Evolutionary conservation across 2,113 vertebrate genomes (phyloP).

Genomic region (Burhinus oedicnemus): DNA sequence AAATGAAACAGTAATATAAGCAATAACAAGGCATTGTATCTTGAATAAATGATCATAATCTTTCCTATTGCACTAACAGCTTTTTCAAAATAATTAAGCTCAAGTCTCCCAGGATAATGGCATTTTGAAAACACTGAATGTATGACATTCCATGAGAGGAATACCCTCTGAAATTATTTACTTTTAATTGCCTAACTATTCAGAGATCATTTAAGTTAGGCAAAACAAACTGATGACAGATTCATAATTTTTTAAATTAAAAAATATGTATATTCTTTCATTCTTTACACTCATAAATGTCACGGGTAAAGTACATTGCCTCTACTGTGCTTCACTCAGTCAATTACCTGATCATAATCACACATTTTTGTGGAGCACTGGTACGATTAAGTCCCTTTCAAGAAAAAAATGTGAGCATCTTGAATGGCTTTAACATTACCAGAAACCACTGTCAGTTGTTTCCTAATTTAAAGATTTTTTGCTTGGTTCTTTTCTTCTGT

Average conservation of each 20-base stretch:
- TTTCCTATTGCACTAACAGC: not conserved
- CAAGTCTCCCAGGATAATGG: not conserved
- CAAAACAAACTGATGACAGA: not conserved
- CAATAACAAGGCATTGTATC: not conserved
- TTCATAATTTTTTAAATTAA: not conserved
- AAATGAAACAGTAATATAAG: not conserved
- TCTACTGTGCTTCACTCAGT: not conserved
- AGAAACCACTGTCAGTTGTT: not conserved
- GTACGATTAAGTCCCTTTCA: not conserved
- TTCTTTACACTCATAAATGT: not conserved
- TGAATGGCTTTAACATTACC: not conserved
- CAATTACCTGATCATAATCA: not conserved
- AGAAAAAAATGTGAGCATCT: not conserved
- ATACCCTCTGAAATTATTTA: not conserved
- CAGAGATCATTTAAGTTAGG: not conserved
- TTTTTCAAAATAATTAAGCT: not conserved
- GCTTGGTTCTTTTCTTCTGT: slow-evolving; percentile 34
- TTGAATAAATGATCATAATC: not conserved
- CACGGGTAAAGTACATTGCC: not conserved
- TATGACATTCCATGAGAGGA: not conserved
- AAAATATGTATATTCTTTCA: not conserved
- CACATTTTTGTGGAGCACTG: not conserved
- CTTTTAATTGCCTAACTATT: not conserved
- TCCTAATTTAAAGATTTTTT: slow-evolving; percentile 27
- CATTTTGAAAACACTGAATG: not conserved